Evolutionary conservation across 2,888 invertebrate genomes (phyloP), one percentile per base, ranked within the genome.

Genomic region (Scaptomyza reducta): DNA sequence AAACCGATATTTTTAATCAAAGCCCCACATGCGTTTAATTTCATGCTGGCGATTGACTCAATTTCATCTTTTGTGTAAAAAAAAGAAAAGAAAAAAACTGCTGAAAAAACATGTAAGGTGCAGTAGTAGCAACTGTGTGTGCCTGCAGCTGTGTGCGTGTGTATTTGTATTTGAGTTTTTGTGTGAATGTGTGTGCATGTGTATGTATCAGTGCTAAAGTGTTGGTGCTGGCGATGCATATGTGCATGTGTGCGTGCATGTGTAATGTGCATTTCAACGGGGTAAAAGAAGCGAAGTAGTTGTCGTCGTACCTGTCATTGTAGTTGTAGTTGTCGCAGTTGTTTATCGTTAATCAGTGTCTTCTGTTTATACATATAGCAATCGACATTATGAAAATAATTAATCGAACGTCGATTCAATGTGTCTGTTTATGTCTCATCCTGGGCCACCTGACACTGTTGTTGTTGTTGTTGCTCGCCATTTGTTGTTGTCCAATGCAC

Each of bases 221-320:
- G 50, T 75, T 77, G 42, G 61, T 65, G 60, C 50, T 63, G 53
- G 60, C 44, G 70, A 64, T 56, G 69, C 59, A 41, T 66, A 42
- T 59, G 44, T 58, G 38, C 63, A 42, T 59, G 44, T 58, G 38
- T 50, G 53, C 16, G 40, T 47, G 60, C 44, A 46, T 60, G 46
- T 44, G 55, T 38, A 51, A 82, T 85, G 70, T 87, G 81, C 87
- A 88, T 87, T 88, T 87, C 78, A 88, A 83, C 87, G 87, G 88
- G 84, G 77, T 83, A 83, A 86, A 73, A 68, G 63, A 61, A 67
- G 61, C 67, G 33, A 18, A 68, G 65, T 64, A 66, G 60, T 38
- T 50, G 57, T 56, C 58, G 67, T 54, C 65, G 65, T 70, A 55
- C 55, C 70, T 76, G 60, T 33, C 60, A 55, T 50, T 50, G 65